A percentile compares a stretch with the other conserved stretches of the same genome.
Evolutionary conservation across 2,113 vertebrate genomes (phyloP).

Genomic region (Pogonocichla stellata): DNA sequence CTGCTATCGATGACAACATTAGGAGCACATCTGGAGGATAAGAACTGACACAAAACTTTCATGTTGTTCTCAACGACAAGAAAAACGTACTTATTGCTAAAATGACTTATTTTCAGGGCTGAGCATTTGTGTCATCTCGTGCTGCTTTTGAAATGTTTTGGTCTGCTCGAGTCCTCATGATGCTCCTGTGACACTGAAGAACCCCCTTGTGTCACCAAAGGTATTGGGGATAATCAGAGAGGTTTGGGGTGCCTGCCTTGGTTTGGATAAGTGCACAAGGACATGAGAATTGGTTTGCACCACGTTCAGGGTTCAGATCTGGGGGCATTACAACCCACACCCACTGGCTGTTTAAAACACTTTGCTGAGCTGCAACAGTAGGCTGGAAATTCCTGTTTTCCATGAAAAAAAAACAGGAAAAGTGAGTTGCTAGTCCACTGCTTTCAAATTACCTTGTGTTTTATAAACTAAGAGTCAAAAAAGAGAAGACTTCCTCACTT

Average conservation of each 20-base stretch:
- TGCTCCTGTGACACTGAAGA: rapidly evolving
- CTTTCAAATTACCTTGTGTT: neutral
- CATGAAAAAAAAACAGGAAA: neutral
- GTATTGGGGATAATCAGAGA: rapidly evolving
- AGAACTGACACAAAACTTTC: slow-evolving; percentile 33
- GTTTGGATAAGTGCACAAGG: neutral
- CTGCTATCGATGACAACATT: neutral
- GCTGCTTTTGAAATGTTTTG: neutral
- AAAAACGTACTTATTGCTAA: neutral
- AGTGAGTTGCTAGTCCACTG: neutral
- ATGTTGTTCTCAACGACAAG: neutral
- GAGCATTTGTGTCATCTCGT: neutral
- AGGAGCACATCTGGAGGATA: neutral
- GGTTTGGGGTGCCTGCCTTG: neutral
- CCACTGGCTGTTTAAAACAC: neutral
- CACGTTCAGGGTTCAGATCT: neutral
- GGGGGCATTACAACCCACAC: neutral
- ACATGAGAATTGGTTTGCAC: neutral
- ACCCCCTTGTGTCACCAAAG: rapidly evolving
- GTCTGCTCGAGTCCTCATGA: rapidly evolving
- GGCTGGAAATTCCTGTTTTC: neutral
- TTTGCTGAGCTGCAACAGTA: neutral
- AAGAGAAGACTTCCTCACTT: neutral
- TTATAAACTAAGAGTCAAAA: neutral
- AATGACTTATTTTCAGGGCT: neutral